Evolutionary conservation across 2,888 invertebrate species (phyloP), one percentile per base, ranked within the genome.

Genomic region (Torymus aiolomorphi): DNA sequence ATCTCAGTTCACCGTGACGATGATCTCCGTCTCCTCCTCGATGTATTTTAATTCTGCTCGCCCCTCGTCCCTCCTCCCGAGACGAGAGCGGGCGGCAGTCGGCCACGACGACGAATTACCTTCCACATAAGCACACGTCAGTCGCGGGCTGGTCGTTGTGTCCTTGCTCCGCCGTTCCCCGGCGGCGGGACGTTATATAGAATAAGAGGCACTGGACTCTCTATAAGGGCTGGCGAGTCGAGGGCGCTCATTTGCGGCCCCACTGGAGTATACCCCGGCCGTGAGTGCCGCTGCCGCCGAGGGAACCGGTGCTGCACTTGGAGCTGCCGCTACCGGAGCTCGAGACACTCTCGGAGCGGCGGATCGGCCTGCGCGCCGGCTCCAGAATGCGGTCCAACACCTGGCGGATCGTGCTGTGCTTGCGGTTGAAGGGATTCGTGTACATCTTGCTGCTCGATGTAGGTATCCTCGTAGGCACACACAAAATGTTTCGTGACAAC

Each of bases 351-450:
- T 87, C 89, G 67, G 82, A 94, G 90, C 81, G 92, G 92, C 94
- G 54, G 63, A 90, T 89, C 2, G 88, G 85, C 52, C 84, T 80
- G 77, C 84, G 88, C 51, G 86, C 86, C n/a, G 92, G 92, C 76
- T 92, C 92, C 83, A 94, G 91, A 81, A 94, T 91, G 80, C 92
- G 92, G 88, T 94, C 94, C 85, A 78, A 20, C 86, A 93, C 92
- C 87, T 94, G 94, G 85, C 94, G 92, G 87, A 94, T 91, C 76
- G 93, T 93, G 16, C 94, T 94, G 88, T 94, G 94, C 85, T 94
- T 94, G 84, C 94, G 92, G 84, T 94, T 94, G 88, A 94, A 94
- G 75, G 94, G 94, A 88, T 94, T 94, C 80, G 94, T 94, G 86
- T 93, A 94, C 94, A 94, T 94, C 84, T 90, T 92, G 16, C 13